Percentiles rank a stretch among this genome's conserved stretches.
Evolutionary conservation across 2,888 invertebrate genomes (phyloP).

Genomic region (Cheilosia urbana): DNA sequence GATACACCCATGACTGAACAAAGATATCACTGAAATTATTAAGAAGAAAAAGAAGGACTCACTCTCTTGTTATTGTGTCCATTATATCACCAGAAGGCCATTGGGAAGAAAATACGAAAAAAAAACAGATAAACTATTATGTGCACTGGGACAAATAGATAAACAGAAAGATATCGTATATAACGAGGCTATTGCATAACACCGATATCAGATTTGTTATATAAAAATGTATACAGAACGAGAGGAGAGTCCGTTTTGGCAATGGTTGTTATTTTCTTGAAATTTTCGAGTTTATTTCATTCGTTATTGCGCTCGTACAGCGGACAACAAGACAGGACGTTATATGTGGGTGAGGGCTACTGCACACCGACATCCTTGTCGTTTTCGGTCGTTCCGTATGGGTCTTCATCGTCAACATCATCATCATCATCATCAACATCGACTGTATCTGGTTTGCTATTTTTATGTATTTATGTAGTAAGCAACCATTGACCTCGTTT

Average conservation of each 20-base stretch:
- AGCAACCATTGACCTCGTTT: conserved; percentile 74
- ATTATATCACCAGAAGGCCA: conserved; percentile 51
- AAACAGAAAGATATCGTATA: conserved; percentile 30
- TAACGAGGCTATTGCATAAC: conserved; percentile 61
- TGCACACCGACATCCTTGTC: conserved; percentile 61
- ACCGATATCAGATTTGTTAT: conserved; percentile 49
- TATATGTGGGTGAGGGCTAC: conserved; percentile 63
- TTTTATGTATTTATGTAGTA: conserved; percentile 24
- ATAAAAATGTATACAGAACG: conserved; percentile 25
- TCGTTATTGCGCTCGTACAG: conserved; percentile 58
- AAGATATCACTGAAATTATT: conserved; percentile 26
- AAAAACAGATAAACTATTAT: conserved; percentile 50
- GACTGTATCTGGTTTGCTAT: conserved; percentile 43
- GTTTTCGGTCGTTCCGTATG: conserved; percentile 15
- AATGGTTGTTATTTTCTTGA: conserved; percentile 58
- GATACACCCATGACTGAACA: conserved; percentile 42
- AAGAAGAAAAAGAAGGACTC: not conserved
- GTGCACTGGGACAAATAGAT: conserved; percentile 58
- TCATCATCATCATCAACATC: conserved; percentile 57
- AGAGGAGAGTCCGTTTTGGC: conserved; percentile 62
- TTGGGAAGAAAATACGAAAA: conserved; percentile 32
- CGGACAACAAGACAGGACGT: conserved; percentile 56
- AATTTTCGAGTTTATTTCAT: conserved; percentile 66
- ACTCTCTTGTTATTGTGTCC: conserved; percentile 47
- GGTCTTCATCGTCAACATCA: conserved; percentile 39